Base-by-base conservation (phyloP, 2,113 vertebrate species). In the Gavia stellata region DNA sequence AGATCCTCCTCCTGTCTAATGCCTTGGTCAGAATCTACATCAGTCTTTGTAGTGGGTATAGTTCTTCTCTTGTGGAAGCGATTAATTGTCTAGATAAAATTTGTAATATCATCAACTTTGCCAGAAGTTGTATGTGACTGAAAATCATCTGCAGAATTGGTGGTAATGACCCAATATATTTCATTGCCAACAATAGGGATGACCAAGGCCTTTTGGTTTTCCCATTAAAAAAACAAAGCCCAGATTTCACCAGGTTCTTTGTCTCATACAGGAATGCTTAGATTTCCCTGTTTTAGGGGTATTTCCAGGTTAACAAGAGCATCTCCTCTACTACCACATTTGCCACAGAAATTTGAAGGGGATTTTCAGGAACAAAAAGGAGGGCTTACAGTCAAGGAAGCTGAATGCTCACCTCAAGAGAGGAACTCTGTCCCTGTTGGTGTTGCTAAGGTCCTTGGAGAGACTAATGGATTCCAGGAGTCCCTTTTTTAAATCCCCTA, bases 401-500 rank as follows among this genome's bases (percentile, higher is more conserved):
- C 2, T 42, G n/a, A 74, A 52, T 34, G 8, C 10, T 78, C 4
- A 40, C 7, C n/a, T 56, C 58, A 24, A 79, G 34, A 55, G 40
- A 66, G 17, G 18, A 67, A 23, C 17, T 56, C 31, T 70, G 45
- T 17, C 28, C 20, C 33, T 61, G 6, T 26, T 61, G 50, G 33
- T 55, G 31, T 72, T 70, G 10, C 15, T 67, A 17, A 74, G 28
- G 50, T 65, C 40, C 21, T 71, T 31, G 67, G 18, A 62, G 24
- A 45, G 17, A 36, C 11, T 9, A 67, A 56, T 0, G 1, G 17
- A 24, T n/a, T 73, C 49, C 5, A 3, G 6, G 7, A n/a, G n/a
- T 45, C 12, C 17, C 6, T 19, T 36, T 81, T 45, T 71, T 58
- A 18, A 21, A 36, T 56, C 14, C 4, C 6, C 17, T 42, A 66